A percentile compares a stretch with the other conserved stretches of the same genome.
phyloP scores from a whole-genome alignment of 2,113 vertebrate genomes.

The Bufo gargarizans region DNA sequence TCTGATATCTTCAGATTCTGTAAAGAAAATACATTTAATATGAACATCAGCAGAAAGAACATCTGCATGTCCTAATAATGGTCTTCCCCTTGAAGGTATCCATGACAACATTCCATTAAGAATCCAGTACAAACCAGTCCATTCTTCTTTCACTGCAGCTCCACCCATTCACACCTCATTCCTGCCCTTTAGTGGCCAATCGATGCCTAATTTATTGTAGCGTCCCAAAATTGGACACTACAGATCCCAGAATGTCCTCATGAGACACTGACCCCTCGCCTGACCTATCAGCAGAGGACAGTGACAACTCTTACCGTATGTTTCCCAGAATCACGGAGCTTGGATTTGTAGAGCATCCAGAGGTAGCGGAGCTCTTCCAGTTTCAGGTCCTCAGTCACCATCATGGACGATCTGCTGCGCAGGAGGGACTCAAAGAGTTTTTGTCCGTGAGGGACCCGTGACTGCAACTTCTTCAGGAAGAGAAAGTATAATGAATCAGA shows the following conservation, averaged over 20 bases:
- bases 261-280: not conserved
- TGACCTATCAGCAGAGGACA: not conserved
- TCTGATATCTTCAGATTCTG: conserved; percentile 23
- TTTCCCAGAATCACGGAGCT: conserved; percentile 75
- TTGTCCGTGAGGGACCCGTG: conserved; percentile 76
- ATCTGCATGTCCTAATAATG: not conserved
- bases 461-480: conserved; percentile 75
- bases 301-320: conserved; percentile 44
- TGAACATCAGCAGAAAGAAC: not conserved
- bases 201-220: not conserved
- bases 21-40: not conserved
- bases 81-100: not conserved
- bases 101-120: not conserved
- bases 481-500: not conserved
- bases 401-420: conserved; percentile 61
- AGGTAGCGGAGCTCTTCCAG: conserved; percentile 86
- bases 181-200: not conserved
- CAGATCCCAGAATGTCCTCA: too few species aligned
- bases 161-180: not conserved
- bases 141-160: too few species aligned
- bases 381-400: conserved; percentile 63
- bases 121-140: not conserved
- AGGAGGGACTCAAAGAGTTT: conserved; percentile 74
- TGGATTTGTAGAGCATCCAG: conserved; percentile 95
- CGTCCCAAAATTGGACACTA: too few species aligned